phyloP scores from a whole-genome alignment of 2,797 vertebrate species.

The Macrochelys suwanniensis region DNA sequence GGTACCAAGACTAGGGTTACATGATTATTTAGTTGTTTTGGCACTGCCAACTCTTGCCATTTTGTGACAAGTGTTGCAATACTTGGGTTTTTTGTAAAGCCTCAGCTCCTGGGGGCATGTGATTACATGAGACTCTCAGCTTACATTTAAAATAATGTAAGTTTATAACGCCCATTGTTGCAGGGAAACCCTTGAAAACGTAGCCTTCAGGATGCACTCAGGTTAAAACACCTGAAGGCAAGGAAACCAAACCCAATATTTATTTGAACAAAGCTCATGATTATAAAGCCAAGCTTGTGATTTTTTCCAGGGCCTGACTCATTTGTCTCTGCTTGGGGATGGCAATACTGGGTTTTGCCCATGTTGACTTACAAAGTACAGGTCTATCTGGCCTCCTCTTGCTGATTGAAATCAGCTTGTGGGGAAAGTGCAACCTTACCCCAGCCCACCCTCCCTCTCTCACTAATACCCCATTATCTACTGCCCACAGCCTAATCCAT shows the following conservation, averaged over 20 bases:
- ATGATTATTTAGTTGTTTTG: not conserved
- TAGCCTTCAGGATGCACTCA: not conserved
- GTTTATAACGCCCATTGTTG: not conserved
- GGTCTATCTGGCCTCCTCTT: no score
- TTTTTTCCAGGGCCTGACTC: not conserved
- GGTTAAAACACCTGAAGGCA: not conserved
- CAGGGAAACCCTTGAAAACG: not conserved
- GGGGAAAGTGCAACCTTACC: not conserved
- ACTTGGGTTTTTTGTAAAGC: not conserved
- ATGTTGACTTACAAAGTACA: not conserved
- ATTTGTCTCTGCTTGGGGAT: not conserved
- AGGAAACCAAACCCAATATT: not conserved
- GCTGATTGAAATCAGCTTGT: not conserved
- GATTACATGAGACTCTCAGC: not conserved
- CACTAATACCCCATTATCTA: not conserved
- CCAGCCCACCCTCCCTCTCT: not conserved
- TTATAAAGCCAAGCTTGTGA: not conserved
- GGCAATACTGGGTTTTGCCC: not conserved
- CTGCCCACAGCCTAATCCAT: not conserved
- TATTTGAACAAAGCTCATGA: not conserved
- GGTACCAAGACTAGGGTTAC: not conserved
- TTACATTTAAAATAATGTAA: not conserved
- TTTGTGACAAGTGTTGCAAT: not conserved
- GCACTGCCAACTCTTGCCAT: not conserved
- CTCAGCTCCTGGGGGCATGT: not conserved